These are phyloP conservation scores for Lasioglossum leucozonium DNA, from an alignment of 2,888 invertebrate species.

Conservation along the genomic window DNA sequence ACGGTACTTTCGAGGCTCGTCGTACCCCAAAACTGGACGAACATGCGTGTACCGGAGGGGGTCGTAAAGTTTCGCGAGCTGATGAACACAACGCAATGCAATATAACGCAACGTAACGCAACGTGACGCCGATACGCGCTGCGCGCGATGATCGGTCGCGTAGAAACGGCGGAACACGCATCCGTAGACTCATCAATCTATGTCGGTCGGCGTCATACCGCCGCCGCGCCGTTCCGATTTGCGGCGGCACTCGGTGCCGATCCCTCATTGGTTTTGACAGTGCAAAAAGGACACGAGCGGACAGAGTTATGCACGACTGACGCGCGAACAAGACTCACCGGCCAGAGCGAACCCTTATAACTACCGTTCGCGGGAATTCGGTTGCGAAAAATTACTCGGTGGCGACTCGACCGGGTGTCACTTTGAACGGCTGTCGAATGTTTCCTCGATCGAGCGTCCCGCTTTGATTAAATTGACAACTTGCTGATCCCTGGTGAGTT, in stretches of 20 bases:
- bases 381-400: constrained; percentile 38
- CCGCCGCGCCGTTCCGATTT: constrained; percentile 59
- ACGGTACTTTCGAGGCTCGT: not conserved
- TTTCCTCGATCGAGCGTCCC: constrained; percentile 16
- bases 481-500: not conserved
- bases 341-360: constrained; percentile 12
- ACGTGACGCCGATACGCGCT: constrained; percentile 17
- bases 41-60: not conserved
- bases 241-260: constrained; percentile 54
- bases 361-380: constrained; percentile 18
- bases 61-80: not conserved
- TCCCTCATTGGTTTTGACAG: constrained; percentile 58
- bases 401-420: constrained; percentile 17
- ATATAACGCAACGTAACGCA: constrained; percentile 22
- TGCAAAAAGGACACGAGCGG: constrained; percentile 60
- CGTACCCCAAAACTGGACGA: not conserved
- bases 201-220: constrained; percentile 62
- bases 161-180: constrained; percentile 46
- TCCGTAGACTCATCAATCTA: constrained; percentile 63
- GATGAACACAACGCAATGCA: no score
- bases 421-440: constrained; percentile 17
- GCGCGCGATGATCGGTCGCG: constrained; percentile 10
- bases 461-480: not conserved
- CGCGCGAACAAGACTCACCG: constrained; percentile 20
- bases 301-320: constrained; percentile 33